A percentile compares a stretch with the other conserved stretches of the same genome.
Conservation (phyloP, 2,797 vertebrate genomes). For the Scyliorhinus canicula region DNA sequence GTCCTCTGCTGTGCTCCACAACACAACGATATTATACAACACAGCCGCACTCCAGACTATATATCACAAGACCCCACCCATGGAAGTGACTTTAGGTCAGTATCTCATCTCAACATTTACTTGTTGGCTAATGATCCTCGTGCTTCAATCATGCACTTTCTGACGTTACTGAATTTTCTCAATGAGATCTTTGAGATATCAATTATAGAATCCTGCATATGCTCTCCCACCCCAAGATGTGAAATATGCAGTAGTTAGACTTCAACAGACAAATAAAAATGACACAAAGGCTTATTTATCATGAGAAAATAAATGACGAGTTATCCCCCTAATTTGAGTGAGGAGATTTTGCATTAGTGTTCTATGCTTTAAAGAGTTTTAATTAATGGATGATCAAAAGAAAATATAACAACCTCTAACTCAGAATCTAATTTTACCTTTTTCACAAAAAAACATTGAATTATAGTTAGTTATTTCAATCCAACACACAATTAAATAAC, state of each 20-base stretch:
- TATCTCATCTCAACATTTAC: background rate
- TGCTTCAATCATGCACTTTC: background rate
- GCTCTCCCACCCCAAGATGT: background rate
- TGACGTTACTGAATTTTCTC: background rate
- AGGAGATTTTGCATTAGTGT: background rate
- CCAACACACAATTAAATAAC: background rate
- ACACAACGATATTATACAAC: background rate
- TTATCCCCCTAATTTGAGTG: background rate
- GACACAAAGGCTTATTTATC: background rate
- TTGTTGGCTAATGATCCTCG: background rate
- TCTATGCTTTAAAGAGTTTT: background rate
- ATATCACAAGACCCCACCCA: background rate
- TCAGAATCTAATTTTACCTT: background rate
- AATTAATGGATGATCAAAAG: background rate
- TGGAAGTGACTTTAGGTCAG: background rate
- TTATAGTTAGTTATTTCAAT: background rate
- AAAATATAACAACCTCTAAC: background rate
- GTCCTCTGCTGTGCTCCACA: background rate
- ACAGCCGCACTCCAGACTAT: background rate
- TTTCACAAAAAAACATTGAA: background rate
- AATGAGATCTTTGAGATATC: background rate
- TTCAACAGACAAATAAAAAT: background rate
- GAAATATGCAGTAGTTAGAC: background rate
- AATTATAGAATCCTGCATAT: background rate
- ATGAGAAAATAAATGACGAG: background rate